A percentile compares a stretch with the other conserved stretches of the same genome.
phyloP scores from a whole-genome alignment of 2,888 invertebrate species.

The Noctuana brunneofusca region DNA sequence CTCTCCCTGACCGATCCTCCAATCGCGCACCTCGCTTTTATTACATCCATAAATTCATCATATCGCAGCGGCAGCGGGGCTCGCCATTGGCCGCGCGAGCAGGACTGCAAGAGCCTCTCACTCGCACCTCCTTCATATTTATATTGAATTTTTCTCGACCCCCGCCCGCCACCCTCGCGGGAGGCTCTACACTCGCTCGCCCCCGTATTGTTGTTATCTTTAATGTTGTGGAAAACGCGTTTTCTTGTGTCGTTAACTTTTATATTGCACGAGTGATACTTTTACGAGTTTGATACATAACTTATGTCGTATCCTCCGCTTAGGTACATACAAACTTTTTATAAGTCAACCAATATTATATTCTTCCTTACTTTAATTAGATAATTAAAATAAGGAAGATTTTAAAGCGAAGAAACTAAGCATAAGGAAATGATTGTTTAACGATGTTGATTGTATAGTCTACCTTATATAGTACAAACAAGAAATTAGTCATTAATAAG shows the following conservation, averaged over 20 bases:
- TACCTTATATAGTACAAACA: not conserved
- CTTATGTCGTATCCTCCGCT: conserved; percentile 54
- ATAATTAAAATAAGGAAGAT: too few relatives aligned
- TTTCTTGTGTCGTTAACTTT: conserved; percentile 84
- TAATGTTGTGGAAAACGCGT: conserved; percentile 84
- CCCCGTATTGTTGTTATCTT: conserved; percentile 83
- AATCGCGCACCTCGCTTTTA: conserved; percentile 87
- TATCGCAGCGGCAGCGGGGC: conserved; percentile 82
- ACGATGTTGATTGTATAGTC: not conserved
- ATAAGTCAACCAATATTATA: conserved; percentile 1
- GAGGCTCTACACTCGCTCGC: conserved; percentile 82
- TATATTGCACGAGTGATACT: conserved; percentile 83
- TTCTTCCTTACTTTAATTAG: not conserved
- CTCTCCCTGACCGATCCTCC: conserved; percentile 82
- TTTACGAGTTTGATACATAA: conserved; percentile 80
- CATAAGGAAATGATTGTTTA: too few relatives aligned
- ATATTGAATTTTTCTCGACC: conserved; percentile 90
- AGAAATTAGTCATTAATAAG: conserved; percentile 1
- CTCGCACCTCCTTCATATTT: conserved; percentile 89
- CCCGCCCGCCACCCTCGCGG: conserved; percentile 80
- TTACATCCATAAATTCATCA: conserved; percentile 94
- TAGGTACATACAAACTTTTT: conserved; percentile 33
- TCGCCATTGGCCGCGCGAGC: conserved; percentile 82
- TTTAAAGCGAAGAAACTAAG: too few relatives aligned
- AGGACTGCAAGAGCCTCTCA: conserved; percentile 78